Percentiles rank a stretch among this genome's conserved stretches.
These are phyloP conservation scores for Anarsia innoxiella DNA, from an alignment of 2,888 invertebrate genomes.

Conservation along the genomic window DNA sequence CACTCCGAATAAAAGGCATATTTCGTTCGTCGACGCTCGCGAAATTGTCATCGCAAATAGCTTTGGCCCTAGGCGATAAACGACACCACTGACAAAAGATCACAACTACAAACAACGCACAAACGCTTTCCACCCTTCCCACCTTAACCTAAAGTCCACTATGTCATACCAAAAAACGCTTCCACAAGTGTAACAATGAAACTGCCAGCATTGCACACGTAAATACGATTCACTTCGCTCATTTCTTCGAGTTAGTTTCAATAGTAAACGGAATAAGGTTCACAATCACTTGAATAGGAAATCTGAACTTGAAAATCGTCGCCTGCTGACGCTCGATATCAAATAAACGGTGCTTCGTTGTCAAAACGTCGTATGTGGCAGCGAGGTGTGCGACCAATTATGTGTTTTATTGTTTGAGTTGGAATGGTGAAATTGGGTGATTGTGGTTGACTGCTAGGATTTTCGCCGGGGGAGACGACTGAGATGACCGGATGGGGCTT, in stretches of 20 bases:
- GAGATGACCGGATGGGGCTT: constrained; percentile 47
- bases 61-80: constrained; percentile 57
- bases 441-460: constrained; percentile 59
- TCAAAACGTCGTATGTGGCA: constrained; percentile 52
- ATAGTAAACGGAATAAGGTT: constrained; percentile 49
- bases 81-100: constrained; percentile 25
- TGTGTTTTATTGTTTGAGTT: neutral
- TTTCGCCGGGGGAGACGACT: constrained; percentile 69
- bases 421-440: too few relatives aligned
- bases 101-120: constrained; percentile 17
- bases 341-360: constrained; percentile 59
- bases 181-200: constrained; percentile 70
- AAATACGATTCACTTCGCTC: constrained; percentile 60
- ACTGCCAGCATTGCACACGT: constrained; percentile 71
- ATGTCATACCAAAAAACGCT: constrained; percentile 13
- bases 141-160: constrained; percentile 19
- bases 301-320: constrained; percentile 76
- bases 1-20: constrained; percentile 73
- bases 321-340: constrained; percentile 74
- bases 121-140: constrained; percentile 26
- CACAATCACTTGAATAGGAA: constrained; percentile 56
- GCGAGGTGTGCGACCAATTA: neutral
- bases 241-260: constrained; percentile 47
- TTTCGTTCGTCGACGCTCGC: constrained; percentile 70
- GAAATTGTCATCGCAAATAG: constrained; percentile 76